phyloP scores from a whole-genome alignment of 2,888 invertebrate species.

The Drosophila crucigera region DNA sequence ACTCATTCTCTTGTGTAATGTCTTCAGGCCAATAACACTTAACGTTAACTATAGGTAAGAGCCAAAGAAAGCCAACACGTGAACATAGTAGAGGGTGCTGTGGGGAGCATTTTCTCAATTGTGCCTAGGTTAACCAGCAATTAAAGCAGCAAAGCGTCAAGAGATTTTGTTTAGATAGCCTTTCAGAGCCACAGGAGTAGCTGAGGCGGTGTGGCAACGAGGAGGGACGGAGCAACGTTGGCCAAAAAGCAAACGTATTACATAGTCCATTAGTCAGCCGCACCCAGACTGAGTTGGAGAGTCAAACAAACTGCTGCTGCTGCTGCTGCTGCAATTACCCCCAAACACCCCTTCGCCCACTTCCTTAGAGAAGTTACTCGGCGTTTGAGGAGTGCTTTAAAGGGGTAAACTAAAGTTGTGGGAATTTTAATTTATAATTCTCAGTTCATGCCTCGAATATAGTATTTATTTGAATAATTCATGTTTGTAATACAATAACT shows the following conservation, averaged over 20 bases:
- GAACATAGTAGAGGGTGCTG: not conserved
- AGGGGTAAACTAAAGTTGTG: not conserved
- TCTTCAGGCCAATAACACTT: constrained; percentile 70
- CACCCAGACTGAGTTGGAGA: constrained; percentile 17
- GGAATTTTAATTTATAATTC: not conserved
- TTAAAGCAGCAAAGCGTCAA: constrained; percentile 51
- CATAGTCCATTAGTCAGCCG: constrained; percentile 72
- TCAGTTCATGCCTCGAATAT: not conserved
- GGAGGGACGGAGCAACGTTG: not conserved
- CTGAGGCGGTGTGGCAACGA: not conserved
- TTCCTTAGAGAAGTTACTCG: not conserved
- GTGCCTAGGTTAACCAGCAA: constrained; percentile 48
- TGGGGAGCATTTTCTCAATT: constrained; percentile 5
- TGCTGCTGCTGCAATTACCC: constrained; percentile 9
- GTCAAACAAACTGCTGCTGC: constrained; percentile 37
- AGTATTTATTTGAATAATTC: not conserved
- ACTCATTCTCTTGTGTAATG: constrained; percentile 39
- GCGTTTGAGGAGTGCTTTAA: not conserved
- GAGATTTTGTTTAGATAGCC: constrained; percentile 40
- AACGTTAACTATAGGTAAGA: constrained; percentile 53
- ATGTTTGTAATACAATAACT: too few relatives aligned
- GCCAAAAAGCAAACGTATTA: constrained; percentile 62
- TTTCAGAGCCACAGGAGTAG: not conserved
- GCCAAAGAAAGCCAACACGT: constrained; percentile 23
- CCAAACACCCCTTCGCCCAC: not conserved